Conservation (phyloP, 2,888 invertebrate genomes). For the Apomyelois bistriatella region DNA sequence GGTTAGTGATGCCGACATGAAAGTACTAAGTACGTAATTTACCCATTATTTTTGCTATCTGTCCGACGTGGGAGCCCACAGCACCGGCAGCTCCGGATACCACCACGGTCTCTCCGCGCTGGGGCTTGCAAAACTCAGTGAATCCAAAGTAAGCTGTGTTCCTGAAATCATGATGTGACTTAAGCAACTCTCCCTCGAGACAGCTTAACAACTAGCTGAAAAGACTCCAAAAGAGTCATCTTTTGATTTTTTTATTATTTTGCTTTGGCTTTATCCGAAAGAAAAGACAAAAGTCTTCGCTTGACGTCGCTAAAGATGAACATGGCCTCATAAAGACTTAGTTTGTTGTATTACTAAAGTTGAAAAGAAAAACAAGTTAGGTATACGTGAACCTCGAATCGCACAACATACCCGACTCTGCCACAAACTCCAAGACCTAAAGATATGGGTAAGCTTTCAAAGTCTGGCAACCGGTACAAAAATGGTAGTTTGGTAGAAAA, state of each 20-base stretch:
- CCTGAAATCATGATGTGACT: constrained; percentile 48
- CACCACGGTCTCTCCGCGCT: constrained; percentile 84
- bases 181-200: neutral
- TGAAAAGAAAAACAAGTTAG: too few relatives aligned
- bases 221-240: too few relatives aligned
- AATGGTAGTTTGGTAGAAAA: constrained; percentile 46
- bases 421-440: constrained; percentile 82
- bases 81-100: constrained; percentile 87
- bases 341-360: too few relatives aligned
- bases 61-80: constrained; percentile 86
- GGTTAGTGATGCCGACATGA: too few relatives aligned
- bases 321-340: too few relatives aligned
- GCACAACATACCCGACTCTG: constrained; percentile 81
- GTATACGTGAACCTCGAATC: too few relatives aligned
- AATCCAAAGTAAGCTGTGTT: constrained; percentile 86
- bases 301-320: too few relatives aligned
- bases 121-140: constrained; percentile 82
- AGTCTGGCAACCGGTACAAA: constrained; percentile 70
- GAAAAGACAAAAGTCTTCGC: too few relatives aligned
- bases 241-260: too few relatives aligned
- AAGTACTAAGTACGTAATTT: constrained; percentile 3
- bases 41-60: constrained; percentile 86
- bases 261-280: too few relatives aligned
- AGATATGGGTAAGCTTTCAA: constrained; percentile 79
- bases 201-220: too few relatives aligned